Evolutionary conservation across 2,113 vertebrate species (phyloP).

Genomic region (Lycaon pictus): DNA sequence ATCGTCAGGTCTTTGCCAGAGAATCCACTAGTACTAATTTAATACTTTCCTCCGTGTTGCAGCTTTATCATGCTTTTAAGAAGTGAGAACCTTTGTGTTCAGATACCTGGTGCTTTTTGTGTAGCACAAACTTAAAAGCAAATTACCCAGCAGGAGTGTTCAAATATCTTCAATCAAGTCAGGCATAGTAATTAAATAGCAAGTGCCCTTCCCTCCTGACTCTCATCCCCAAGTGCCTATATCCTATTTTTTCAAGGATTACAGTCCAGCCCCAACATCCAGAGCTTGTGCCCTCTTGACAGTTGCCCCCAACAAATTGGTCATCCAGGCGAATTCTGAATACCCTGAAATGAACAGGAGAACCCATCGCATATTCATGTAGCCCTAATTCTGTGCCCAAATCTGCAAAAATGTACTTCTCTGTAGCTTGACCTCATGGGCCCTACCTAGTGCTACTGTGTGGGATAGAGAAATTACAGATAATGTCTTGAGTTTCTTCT

Average conservation of each 20-base stretch:
- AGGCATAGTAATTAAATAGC: conserved; percentile 23
- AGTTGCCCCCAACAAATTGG: background rate
- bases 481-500: conserved; percentile 44
- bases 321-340: conserved; percentile 10
- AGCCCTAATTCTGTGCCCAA: conserved; percentile 12
- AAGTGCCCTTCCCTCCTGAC: background rate
- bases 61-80: conserved; percentile 43
- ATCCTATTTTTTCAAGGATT: conserved; percentile 31
- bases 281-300: background rate
- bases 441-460: background rate
- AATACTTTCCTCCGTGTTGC: conserved; percentile 23
- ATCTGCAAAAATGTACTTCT: background rate
- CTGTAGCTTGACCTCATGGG: background rate
- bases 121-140: conserved; percentile 63
- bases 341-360: conserved; percentile 50
- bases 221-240: background rate
- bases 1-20: conserved; percentile 67
- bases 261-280: background rate
- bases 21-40: conserved; percentile 49
- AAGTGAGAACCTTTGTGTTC: conserved; percentile 77
- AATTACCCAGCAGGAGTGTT: conserved; percentile 38
- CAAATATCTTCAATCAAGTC: conserved; percentile 43
- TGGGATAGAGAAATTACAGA: conserved; percentile 9
- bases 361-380: background rate
- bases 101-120: conserved; percentile 68